These are phyloP conservation scores for Apogon hyalosoma DNA, from an alignment of 2,797 vertebrate genomes.

Conservation along the genomic window DNA sequence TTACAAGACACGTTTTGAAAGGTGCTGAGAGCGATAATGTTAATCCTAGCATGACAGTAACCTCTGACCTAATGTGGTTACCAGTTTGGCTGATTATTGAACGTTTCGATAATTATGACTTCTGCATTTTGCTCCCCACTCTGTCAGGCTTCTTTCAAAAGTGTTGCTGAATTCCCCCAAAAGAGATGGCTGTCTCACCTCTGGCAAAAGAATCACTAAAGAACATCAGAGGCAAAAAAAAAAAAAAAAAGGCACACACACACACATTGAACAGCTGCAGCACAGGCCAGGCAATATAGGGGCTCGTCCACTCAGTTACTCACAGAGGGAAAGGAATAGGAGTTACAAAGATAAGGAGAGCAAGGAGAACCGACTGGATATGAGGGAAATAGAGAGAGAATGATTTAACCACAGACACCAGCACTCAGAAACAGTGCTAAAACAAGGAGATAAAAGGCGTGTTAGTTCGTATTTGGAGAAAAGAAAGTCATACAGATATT, in stretches of 20 bases:
- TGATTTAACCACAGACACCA: conserved; percentile 73
- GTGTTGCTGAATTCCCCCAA: conserved; percentile 36
- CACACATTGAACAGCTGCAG: conserved; percentile 86
- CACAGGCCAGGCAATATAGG: conserved; percentile 80
- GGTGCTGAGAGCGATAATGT: conserved; percentile 59
- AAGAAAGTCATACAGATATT: background rate
- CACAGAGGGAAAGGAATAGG: conserved; percentile 95
- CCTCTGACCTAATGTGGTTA: conserved; percentile 29
- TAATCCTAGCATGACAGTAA: conserved; percentile 13
- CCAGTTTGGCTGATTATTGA: background rate
- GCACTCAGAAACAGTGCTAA: conserved; percentile 40
- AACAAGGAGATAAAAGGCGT: conserved; percentile 5
- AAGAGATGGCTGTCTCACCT: conserved; percentile 68
- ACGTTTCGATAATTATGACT: conserved; percentile 1
- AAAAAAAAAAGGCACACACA: conserved; percentile 73
- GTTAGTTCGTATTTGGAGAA: conserved; percentile 14
- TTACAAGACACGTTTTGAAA: conserved; percentile 72
- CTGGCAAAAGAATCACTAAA: conserved; percentile 69
- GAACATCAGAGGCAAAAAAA: conserved; percentile 41
- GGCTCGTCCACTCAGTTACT: conserved; percentile 88
- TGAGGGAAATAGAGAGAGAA: conserved; percentile 89
- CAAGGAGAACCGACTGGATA: conserved; percentile 94
- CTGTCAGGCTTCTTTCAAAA: conserved; percentile 73
- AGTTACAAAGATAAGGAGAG: conserved; percentile 96
- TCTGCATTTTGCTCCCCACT: conserved; percentile 36